Evolutionary conservation across 2,797 vertebrate genomes (phyloP).

Genomic region (Parotocinclus haroldoi): DNA sequence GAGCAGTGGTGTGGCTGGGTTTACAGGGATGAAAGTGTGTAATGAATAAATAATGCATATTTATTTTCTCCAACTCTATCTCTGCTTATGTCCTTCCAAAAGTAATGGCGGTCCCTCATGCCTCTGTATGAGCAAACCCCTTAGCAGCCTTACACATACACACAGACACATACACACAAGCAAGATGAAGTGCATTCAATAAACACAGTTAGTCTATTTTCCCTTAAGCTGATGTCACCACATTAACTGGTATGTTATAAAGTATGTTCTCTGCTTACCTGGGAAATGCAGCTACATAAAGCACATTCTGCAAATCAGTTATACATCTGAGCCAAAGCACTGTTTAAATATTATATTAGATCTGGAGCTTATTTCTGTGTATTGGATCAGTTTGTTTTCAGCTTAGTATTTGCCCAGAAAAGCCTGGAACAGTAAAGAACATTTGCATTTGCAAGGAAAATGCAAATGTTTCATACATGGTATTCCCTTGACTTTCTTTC

Average conservation of each 20-base stretch:
- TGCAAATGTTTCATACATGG: too few species aligned
- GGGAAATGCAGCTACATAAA: not conserved
- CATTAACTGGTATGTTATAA: not conserved
- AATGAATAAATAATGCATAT: not conserved
- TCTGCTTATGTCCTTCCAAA: not conserved
- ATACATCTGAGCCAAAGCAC: not conserved
- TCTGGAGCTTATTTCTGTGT: too few species aligned
- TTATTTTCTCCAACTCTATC: not conserved
- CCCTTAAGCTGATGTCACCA: constrained; percentile 5
- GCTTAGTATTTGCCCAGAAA: too few species aligned
- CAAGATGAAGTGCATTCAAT: not conserved
- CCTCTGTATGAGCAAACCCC: not conserved
- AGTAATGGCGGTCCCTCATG: not conserved
- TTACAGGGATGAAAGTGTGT: not conserved
- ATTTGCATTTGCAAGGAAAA: too few species aligned
- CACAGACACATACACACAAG: not conserved
- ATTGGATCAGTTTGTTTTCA: too few species aligned
- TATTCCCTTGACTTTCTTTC: too few species aligned
- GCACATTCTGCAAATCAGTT: not conserved
- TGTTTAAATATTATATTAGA: not conserved
- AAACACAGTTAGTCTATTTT: not conserved
- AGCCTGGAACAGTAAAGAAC: too few species aligned
- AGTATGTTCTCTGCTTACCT: not conserved
- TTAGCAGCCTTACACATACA: not conserved
- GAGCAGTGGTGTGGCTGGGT: not conserved